These are phyloP conservation scores for Drosophila serrata DNA, from an alignment of 1,140 invertebrate species.

Conservation along the genomic window DNA sequence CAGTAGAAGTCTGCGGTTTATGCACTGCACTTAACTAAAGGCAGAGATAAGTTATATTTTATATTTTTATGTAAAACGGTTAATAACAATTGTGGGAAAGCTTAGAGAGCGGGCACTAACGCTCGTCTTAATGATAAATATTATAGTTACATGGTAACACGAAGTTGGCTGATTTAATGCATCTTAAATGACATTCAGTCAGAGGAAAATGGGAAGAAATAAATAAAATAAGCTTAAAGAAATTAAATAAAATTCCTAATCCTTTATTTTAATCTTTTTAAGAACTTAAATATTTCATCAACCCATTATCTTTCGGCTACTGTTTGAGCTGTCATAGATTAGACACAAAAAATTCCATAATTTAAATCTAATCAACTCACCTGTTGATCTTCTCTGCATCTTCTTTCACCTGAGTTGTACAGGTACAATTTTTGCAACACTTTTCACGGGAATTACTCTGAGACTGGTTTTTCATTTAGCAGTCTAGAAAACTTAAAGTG, in stretches of 20 bases:
- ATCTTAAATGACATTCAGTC: background rate
- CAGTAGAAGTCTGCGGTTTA: constrained; percentile 5
- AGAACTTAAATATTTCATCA: background rate
- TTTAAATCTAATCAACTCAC: background rate
- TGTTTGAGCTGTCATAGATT: constrained; percentile 7
- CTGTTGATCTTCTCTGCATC: background rate
- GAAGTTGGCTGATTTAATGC: too few relatives aligned
- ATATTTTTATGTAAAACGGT: constrained; percentile 27
- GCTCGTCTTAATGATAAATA: background rate
- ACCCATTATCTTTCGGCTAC: background rate
- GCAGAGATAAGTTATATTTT: background rate
- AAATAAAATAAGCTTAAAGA: background rate
- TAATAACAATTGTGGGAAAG: constrained; percentile 26
- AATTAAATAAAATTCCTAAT: background rate
- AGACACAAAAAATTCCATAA: background rate
- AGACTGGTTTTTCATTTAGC: constrained; percentile 34
- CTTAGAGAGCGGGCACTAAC: background rate
- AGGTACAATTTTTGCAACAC: background rate
- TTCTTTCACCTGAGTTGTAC: background rate
- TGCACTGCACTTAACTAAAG: constrained; percentile 16
- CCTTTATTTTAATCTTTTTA: background rate
- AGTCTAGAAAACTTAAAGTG: constrained; percentile 1
- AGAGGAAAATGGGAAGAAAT: background rate
- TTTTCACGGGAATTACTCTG: background rate
- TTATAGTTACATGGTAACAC: background rate